These are phyloP conservation scores for Lasiurus borealis DNA, from an alignment of 2,113 vertebrate genomes.

Conservation along the genomic window DNA sequence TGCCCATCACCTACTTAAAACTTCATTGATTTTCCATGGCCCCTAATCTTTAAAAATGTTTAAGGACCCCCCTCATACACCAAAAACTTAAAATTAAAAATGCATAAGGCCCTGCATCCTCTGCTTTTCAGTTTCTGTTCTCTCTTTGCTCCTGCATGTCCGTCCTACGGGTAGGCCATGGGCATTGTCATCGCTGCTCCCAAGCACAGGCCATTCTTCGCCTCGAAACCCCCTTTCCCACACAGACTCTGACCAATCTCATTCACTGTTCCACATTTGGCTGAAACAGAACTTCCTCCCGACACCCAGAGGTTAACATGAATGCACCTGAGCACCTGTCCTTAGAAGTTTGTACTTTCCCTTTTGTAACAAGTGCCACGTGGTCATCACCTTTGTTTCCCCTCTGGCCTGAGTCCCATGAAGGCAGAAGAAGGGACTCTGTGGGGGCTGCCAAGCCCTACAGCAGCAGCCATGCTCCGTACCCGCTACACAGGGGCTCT, in stretches of 20 bases:
- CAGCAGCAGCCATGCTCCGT: rapidly evolving
- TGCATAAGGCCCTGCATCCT: not conserved
- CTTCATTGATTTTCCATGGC: not conserved
- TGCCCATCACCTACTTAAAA: not conserved
- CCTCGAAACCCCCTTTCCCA: not conserved
- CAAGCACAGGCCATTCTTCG: not conserved
- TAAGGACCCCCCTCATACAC: not conserved
- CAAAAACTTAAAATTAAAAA: not conserved
- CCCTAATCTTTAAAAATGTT: not conserved
- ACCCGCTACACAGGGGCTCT: not conserved
- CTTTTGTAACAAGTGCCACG: not conserved
- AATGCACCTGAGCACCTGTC: not conserved
- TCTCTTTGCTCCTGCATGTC: too few species aligned
- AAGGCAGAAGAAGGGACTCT: not conserved
- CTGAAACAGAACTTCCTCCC: not conserved
- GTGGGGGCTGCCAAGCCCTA: rapidly evolving
- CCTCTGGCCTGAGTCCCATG: not conserved
- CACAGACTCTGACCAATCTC: not conserved
- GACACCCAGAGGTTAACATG: not conserved
- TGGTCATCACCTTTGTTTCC: not conserved
- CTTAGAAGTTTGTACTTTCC: not conserved
- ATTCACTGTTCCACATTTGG: not conserved
- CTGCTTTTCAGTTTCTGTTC: not conserved
- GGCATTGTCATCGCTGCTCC: not conserved
- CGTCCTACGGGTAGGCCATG: not conserved